Conservation (phyloP, 2,113 vertebrate species). For the Empidonax traillii region DNA sequence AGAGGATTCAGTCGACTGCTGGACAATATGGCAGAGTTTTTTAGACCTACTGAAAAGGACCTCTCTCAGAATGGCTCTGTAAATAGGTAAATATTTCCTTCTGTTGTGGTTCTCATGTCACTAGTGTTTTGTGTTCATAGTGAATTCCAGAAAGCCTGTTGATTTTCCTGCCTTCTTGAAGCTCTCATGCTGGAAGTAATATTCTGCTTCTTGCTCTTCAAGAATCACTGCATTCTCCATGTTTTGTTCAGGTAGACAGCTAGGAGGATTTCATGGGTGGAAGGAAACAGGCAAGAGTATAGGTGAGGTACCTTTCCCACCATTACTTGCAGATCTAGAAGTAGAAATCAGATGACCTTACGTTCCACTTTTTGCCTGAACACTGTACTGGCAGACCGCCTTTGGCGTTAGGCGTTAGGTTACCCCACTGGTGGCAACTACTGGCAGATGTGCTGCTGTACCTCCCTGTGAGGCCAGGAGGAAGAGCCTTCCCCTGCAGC, state of each 20-base stretch:
- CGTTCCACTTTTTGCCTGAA: not conserved
- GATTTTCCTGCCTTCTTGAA: not conserved
- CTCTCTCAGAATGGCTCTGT: slow-evolving; percentile 67
- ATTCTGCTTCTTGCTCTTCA: not conserved
- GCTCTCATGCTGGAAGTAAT: not conserved
- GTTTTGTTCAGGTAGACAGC: not conserved
- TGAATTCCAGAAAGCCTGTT: not conserved
- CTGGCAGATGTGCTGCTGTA: too few relatives aligned
- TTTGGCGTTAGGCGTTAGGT: not conserved
- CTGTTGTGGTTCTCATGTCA: not conserved
- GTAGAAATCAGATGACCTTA: not conserved
- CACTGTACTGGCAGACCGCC: not conserved
- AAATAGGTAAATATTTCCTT: slow-evolving; percentile 77
- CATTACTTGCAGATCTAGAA: not conserved
- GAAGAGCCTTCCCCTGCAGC: not conserved
- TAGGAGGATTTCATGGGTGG: not conserved
- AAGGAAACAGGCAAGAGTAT: not conserved
- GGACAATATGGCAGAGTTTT: slow-evolving; percentile 96
- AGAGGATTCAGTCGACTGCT: slow-evolving; percentile 91
- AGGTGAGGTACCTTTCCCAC: not conserved
- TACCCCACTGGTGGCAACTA: not conserved
- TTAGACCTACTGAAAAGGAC: slow-evolving; percentile 83
- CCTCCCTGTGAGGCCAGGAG: accelerated
- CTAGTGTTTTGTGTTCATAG: not conserved
- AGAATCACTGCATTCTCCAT: not conserved